Evolutionary conservation across 2,888 invertebrate species (phyloP).

Genomic region (Acanthopleura granulata): DNA sequence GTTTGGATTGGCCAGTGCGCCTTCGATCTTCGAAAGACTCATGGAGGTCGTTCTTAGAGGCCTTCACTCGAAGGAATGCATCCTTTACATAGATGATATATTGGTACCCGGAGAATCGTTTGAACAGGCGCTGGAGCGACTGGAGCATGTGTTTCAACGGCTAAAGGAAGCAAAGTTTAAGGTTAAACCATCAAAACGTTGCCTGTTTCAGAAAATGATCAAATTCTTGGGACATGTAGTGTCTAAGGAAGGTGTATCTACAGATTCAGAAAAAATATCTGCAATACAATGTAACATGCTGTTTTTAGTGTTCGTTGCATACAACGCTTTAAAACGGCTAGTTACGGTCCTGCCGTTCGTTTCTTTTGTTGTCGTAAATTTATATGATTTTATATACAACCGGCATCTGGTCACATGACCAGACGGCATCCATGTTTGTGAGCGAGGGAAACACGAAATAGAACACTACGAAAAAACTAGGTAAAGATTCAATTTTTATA

Average conservation of each 20-base stretch:
- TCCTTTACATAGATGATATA: constrained; percentile 16
- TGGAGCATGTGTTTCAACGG: neutral
- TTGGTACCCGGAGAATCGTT: constrained; percentile 4
- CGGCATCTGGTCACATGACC: too few species aligned
- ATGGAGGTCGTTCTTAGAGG: constrained; percentile 6
- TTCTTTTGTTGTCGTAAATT: too few species aligned
- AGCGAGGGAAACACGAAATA: too few species aligned
- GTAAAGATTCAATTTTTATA: too few species aligned
- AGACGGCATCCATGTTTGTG: too few species aligned
- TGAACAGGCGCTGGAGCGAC: neutral
- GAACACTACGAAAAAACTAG: too few species aligned
- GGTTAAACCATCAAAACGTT: constrained; percentile 20
- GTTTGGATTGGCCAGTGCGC: constrained; percentile 17
- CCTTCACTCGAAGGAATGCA: neutral
- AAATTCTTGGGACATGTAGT: constrained; percentile 17
- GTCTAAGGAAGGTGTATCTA: neutral
- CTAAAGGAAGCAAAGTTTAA: neutral
- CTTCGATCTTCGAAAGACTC: constrained; percentile 20
- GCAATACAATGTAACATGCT: neutral
- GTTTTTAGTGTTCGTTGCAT: too few species aligned
- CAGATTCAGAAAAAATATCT: neutral
- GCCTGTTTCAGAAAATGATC: constrained; percentile 1
- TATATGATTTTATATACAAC: too few species aligned
- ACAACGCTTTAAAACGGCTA: too few species aligned
- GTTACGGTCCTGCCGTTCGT: too few species aligned